Conservation (phyloP, 2,113 vertebrate genomes). For the Nannospalax galili region DNA sequence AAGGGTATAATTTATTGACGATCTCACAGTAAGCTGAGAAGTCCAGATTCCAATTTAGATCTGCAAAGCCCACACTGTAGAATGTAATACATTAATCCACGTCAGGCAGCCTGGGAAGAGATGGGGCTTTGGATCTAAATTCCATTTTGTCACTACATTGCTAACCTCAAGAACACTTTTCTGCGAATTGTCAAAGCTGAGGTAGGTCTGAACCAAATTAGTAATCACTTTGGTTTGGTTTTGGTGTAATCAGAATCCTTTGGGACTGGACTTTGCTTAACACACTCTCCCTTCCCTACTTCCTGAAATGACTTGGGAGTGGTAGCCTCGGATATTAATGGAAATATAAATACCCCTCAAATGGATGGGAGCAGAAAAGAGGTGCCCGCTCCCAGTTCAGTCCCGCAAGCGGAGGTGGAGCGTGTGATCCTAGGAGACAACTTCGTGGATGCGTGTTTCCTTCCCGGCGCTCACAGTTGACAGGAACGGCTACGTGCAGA, state of each 20-base stretch:
- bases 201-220: not conserved
- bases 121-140: not conserved
- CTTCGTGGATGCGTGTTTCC: not conserved
- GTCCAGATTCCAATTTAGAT: not conserved
- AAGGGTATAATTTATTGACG: not conserved
- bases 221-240: not conserved
- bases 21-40: not conserved
- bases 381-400: not conserved
- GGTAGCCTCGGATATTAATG: not conserved
- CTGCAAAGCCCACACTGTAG: not conserved
- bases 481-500: not conserved
- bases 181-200: not conserved
- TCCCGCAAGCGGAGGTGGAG: not conserved
- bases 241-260: not conserved
- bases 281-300: not conserved
- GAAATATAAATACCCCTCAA: not conserved
- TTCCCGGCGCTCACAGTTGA: not conserved
- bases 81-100: not conserved
- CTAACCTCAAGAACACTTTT: not conserved
- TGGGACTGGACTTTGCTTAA: not conserved
- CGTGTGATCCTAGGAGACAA: not conserved
- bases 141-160: not conserved
- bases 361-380: not conserved
- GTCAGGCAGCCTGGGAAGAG: not conserved
- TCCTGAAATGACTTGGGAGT: conserved; percentile 11